Conservation (phyloP, 2,797 vertebrate species). For the Sebastolobus altivelis region DNA sequence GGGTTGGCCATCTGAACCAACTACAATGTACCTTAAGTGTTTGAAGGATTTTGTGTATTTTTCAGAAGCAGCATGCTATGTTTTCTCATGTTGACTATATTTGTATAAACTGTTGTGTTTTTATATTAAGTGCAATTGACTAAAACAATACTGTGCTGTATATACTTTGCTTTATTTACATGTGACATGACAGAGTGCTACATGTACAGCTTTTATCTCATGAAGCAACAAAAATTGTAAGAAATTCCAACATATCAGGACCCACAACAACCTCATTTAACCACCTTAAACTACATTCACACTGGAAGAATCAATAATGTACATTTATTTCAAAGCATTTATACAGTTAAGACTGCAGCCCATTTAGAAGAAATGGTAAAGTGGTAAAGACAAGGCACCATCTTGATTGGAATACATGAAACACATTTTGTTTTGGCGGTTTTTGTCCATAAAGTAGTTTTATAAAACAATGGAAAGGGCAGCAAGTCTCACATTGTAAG, state of each 20-base stretch:
- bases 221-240: constrained; percentile 51
- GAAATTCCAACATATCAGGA: constrained; percentile 22
- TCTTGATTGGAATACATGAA: constrained; percentile 61
- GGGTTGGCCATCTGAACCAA: constrained; percentile 89
- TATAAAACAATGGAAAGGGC: constrained; percentile 25
- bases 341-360: constrained; percentile 36
- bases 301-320: constrained; percentile 32
- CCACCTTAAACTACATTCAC: constrained; percentile 46
- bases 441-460: constrained; percentile 51
- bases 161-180: constrained; percentile 73
- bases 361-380: constrained; percentile 28
- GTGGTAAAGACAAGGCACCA: constrained; percentile 76
- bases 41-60: constrained; percentile 11
- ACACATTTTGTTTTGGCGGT: constrained; percentile 44
- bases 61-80: not conserved
- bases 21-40: not conserved
- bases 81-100: not conserved
- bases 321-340: constrained; percentile 43
- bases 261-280: constrained; percentile 34
- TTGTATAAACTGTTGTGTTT: constrained; percentile 24
- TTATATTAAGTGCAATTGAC: constrained; percentile 16
- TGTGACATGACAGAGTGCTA: constrained; percentile 47
- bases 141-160: constrained; percentile 17
- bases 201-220: constrained; percentile 55
- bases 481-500: constrained; percentile 15